Evolutionary conservation across 37 sponge, comb jelly and placozoan species (phyloP).

Genomic region (Aphrocallistes beatrix): DNA sequence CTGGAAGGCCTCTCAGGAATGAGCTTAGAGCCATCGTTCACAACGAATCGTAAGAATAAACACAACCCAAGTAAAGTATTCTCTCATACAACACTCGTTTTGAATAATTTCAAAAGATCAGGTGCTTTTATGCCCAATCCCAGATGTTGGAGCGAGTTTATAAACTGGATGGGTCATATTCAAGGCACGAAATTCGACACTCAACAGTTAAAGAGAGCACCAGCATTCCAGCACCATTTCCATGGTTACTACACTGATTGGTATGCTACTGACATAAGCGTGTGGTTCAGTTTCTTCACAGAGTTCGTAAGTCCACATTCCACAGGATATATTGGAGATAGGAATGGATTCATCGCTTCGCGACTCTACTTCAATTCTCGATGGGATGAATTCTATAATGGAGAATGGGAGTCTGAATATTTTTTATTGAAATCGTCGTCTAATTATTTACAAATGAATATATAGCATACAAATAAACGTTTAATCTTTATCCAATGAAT

Average conservation of each 20-base stretch:
- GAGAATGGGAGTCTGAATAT: neutral
- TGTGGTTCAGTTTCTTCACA: neutral
- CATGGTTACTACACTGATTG: constrained; percentile 3
- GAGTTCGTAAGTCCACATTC: neutral
- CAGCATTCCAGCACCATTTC: neutral
- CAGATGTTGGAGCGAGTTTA: neutral
- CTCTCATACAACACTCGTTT: neutral
- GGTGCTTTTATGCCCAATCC: neutral
- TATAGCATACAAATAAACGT: no score
- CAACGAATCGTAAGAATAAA: neutral
- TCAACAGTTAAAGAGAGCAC: neutral
- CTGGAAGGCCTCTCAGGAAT: neutral
- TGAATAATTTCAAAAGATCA: neutral
- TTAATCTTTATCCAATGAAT: no score
- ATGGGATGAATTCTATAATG: neutral
- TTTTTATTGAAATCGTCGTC: neutral
- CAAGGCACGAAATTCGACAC: neutral
- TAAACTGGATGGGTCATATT: neutral
- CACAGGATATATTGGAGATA: neutral
- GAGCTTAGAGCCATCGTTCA: neutral
- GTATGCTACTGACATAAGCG: neutral
- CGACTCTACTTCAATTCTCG: neutral
- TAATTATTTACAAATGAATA: no score
- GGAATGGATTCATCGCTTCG: neutral
- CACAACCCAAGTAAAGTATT: neutral